Base-by-base conservation (phyloP, 2,888 invertebrate species). In the Amorpha juglandis region DNA sequence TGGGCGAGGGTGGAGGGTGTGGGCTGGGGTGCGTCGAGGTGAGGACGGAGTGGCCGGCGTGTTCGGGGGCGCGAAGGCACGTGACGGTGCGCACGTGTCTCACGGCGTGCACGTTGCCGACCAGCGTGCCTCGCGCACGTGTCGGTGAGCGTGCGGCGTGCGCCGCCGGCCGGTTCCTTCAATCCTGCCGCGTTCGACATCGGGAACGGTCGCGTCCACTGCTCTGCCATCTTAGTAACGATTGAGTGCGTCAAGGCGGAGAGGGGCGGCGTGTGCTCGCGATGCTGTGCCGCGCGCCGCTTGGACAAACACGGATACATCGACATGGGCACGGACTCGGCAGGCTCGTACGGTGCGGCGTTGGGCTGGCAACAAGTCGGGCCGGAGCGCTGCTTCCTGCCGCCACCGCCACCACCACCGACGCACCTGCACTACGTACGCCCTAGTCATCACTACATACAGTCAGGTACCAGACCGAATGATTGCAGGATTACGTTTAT, bases 291-390 rank as follows among this genome's bases (percentile, higher is more conserved):
- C 66, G 73, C 76, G 65, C 86, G 74, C 62, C 86, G 84, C 58
- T 75, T 90, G 78, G 94, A 95, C 79, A 91, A 90, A 63, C 93
- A 94, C 88, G 95, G 95, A 4, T 95, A 95, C 71, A 92, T 94
- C 77, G 94, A 94, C 71, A 94, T 94, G 94, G 91, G 88, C 72
- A 82, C 84, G 69, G 78, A 87, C 64, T 73, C 79, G 1, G 68
- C 74, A 1, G 65, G 63, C n/a, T 16, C 62, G 19, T 48, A 62
- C 14, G 52, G 67, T 0, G 38, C 62, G 38, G 82, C 83, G 19
- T 3, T 58, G 38, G 76, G 83, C 79, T 80, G 87, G 83, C 80
- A 48, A 12, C 53, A 21, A 58, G 14, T 12, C 51, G 33, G 68
- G 45, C 66, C 66, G 27, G 78, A 81, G 2, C 45, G 74, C 48